Evolutionary conservation across 2,113 vertebrate genomes (phyloP), one percentile per base, ranked within the genome.

Genomic region (Dolichallabes microphthalmus): DNA sequence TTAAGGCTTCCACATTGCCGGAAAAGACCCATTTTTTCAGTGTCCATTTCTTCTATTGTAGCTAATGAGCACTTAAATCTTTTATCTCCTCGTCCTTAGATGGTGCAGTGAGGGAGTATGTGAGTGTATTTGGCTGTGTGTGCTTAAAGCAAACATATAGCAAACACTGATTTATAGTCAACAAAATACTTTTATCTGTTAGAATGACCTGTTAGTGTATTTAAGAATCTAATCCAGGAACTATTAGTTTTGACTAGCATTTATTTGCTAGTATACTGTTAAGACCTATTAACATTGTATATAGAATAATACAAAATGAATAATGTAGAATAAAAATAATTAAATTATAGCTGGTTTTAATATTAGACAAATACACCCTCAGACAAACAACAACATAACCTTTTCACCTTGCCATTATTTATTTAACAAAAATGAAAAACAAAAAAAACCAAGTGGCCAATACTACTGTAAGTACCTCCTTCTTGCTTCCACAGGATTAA

Each of bases 221-320:
- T 35, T 73, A 82, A n/a, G 22, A 14, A 58, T 27, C 11, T 53
- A 17, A 32, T 30, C 39, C 8, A 74, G 68, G 32, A 63, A 57
- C 35, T 53, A 55, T n/a, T 25, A 81, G 12, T 22, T 8, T 66
- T 66, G 32, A 85, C 27, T 30, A 66, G 60, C 45, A 66, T 64
- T 30, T 80, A 50, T 80, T 71, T 71, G 32, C 45, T 45, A 45
- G 86, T 75, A 80, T 89, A 85, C 86, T 90, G 89, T 88, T 71
- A 85, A 87, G 92, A 91, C 83, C 91, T 91, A 90, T 94, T 90
- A 91, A 84, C 82, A 89, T 93, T 89, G 89, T 89, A 91, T 91
- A 90, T 89, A 89, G 14, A 57, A 45, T 45, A 45, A 45, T 45
- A 7, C 7, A 45, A 45, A 45, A 0, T 8, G 0, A 45, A 45